Evolutionary conservation across 2,797 vertebrate genomes (phyloP), one percentile per base, ranked within the genome.

Genomic region (Poecile montanus): DNA sequence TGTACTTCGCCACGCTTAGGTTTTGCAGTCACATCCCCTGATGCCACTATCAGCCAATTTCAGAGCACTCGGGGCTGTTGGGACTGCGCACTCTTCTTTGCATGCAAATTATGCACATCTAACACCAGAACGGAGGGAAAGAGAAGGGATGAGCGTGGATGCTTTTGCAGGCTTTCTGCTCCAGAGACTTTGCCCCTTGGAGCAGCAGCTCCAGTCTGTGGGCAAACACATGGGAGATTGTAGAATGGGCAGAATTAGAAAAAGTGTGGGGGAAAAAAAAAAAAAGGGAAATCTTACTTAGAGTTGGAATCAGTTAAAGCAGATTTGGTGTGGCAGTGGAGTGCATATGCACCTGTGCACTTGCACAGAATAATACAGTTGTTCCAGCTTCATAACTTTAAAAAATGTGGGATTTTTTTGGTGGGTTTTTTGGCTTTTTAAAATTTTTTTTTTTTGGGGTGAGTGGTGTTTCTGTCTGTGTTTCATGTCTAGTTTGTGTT

Each of bases 21-120:
- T 88, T 97, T 95, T 90, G 91, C 87, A 94, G 45, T 95, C 79
- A 53, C 34, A 22, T 95, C 68, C 94, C 75, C 77, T 47, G 89
- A 74, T 91, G 83, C 62, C 45, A 44, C 78, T 89, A 21, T 65
- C 82, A 89, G 92, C 84, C 95, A 93, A 50, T 96, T 96, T 97
- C 93, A 94, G 93, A 94, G 93, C 77, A 72, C 79, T 65, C 1
- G 4, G 89, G 91, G 89, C 91, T 94, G 11, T 53, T 84, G 92
- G 71, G 32, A 94, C 77, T 65, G 91, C 15, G 1, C 34, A 50
- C 22, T 73, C 71, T 84, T 93, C 67, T 89, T 82, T 92, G 86
- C 66, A 81, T 84, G 67, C 75, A 78, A 85, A 96, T 91, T 61
- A 70, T 22, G 20, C 34, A 44, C 54, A 8, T 72, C 70, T 26